Evolutionary conservation across 2,797 vertebrate species (phyloP).

Genomic region (Sebastes aleutianus): DNA sequence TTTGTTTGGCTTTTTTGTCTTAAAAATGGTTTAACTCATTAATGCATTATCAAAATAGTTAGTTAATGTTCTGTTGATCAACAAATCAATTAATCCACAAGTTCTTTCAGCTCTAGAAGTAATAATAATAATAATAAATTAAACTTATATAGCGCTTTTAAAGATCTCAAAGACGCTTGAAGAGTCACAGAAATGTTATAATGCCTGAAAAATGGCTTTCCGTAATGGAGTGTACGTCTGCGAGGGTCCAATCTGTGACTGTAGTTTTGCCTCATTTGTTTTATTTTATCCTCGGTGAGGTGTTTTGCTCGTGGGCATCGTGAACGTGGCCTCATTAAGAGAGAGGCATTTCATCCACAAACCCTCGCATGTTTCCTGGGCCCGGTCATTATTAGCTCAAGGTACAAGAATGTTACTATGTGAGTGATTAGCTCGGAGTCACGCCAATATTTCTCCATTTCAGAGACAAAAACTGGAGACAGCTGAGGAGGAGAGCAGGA

Average conservation of each 20-base stretch:
- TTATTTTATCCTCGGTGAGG: background rate
- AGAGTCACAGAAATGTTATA: background rate
- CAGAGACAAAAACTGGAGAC: conserved; percentile 85
- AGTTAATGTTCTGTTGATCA: background rate
- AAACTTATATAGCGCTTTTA: too few relatives aligned
- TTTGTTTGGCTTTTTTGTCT: background rate
- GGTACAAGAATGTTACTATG: conserved; percentile 56
- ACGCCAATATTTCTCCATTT: conserved; percentile 47
- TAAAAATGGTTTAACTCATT: background rate
- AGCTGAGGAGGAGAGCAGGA: conserved; percentile 79
- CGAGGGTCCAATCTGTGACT: background rate
- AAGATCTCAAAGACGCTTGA: too few relatives aligned
- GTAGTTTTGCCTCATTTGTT: background rate
- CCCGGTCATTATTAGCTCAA: conserved; percentile 62
- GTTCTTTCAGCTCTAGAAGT: background rate
- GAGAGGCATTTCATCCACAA: conserved; percentile 37
- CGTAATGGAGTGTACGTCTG: background rate
- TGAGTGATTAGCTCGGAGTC: conserved; percentile 33
- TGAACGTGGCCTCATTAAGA: conserved; percentile 49
- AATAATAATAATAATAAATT: too few relatives aligned
- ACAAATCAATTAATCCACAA: background rate
- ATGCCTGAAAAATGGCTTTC: background rate
- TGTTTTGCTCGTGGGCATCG: conserved; percentile 41
- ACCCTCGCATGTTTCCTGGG: conserved; percentile 37
- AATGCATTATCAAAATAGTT: background rate